phyloP scores from a whole-genome alignment of 2,113 vertebrate genomes.

The Tachuris rubrigastra region DNA sequence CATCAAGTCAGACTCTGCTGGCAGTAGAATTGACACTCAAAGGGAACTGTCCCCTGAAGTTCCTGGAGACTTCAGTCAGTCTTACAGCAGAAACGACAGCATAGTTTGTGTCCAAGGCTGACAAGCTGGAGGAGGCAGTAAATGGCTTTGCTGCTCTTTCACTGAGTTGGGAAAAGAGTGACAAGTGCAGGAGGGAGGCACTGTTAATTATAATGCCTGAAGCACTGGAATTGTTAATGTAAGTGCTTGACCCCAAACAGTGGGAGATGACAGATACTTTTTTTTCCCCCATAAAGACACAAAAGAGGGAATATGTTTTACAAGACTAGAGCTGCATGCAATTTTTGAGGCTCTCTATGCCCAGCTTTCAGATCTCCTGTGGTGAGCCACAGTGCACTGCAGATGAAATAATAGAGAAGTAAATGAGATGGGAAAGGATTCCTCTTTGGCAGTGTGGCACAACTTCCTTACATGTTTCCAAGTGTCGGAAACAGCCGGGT shows the following conservation, averaged over 20 bases:
- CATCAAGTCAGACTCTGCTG: background rate
- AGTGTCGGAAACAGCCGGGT: background rate
- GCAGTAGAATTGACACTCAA: background rate
- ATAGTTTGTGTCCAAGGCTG: background rate
- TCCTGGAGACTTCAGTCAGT: background rate
- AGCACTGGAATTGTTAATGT: slow-evolving; percentile 19
- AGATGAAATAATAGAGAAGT: background rate
- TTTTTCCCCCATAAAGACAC: background rate
- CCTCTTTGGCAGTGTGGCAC: background rate
- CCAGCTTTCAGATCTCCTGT: background rate
- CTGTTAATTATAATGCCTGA: slow-evolving; percentile 30
- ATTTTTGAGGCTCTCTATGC: background rate
- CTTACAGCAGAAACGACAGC: background rate
- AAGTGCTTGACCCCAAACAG: slow-evolving; percentile 18
- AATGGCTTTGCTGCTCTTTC: background rate
- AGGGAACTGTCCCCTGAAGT: background rate
- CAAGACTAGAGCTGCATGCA: background rate
- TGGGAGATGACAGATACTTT: background rate
- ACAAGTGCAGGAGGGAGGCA: background rate
- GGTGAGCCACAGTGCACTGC: background rate
- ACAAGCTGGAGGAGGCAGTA: background rate
- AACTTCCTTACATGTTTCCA: background rate
- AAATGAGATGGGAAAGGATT: slow-evolving; percentile 22
- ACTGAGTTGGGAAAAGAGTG: background rate
- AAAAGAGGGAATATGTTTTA: slow-evolving; percentile 33